Base-by-base conservation (phyloP, 2,797 vertebrate genomes). In the Pipistrellus nathusii region DNA sequence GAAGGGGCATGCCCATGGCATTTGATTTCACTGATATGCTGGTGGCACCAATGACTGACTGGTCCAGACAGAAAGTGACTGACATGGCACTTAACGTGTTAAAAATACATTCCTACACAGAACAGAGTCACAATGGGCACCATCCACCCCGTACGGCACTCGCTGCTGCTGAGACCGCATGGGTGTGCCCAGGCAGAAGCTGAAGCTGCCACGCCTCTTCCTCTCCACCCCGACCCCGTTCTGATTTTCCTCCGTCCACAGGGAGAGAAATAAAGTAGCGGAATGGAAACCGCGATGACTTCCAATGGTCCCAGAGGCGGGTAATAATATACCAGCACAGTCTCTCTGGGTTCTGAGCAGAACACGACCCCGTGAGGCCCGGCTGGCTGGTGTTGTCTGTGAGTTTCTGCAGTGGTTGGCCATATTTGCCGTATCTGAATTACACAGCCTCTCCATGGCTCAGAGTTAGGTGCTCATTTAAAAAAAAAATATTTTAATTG, bases 101-200 rank as follows among this genome's bases (percentile, higher is more conserved):
- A 44, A 93, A 93, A 94, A 96, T 72, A 18, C 30, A 90, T 80
- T 93, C 90, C 41, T 95, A 91, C 76, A n/a, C 80, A 32, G 69
- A 71, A 83, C 84, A 77, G 48, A 85, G 59, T 94, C 44, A 51
- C 53, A 27, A 9, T 73, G 30, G 77, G 41, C 51, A 72, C 69
- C 32, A 84, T 86, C 69, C 55, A 77, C 46, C 80, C 77, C 78
- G 88, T 91, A 93, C 94, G 90, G 90, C 76, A 92, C 83, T 23
- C 85, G 71, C 46, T 69, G 75, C 94, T 95, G 78, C 68, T 68
- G 82, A 76, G 73, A 46, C 23, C 77, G 82, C 93, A 83, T 91
- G 71, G 53, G 62, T 85, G 64, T 66, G 2, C 80, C 80, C 41
- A 76, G 94, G 92, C 90, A 93, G 93, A 91, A 77, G 80, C 84